Percentiles rank a stretch among this genome's conserved stretches.
These are phyloP conservation scores for Spodoptera litura DNA, from an alignment of 1,140 invertebrate species.

Conservation along the genomic window DNA sequence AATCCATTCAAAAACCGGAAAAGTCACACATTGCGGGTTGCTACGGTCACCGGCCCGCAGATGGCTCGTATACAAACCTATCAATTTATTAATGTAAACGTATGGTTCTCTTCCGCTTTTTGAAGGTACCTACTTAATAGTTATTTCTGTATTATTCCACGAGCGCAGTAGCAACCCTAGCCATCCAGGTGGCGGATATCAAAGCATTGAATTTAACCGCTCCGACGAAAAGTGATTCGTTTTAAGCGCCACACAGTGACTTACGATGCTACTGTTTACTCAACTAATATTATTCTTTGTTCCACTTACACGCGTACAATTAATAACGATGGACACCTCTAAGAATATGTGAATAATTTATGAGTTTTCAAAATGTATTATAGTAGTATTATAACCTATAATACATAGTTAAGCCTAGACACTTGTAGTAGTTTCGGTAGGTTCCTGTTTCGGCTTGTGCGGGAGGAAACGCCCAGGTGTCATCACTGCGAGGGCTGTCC, in stretches of 20 bases:
- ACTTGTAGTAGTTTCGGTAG: too few relatives aligned
- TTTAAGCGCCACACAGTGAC: slow-evolving; percentile 80
- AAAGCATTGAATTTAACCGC: slow-evolving; percentile 75
- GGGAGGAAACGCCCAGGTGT: too few relatives aligned
- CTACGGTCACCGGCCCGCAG: too few relatives aligned
- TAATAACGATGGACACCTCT: slow-evolving; percentile 26
- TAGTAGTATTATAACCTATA: too few relatives aligned
- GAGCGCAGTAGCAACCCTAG: slow-evolving; percentile 66
- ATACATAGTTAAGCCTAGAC: too few relatives aligned
- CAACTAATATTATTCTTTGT: slow-evolving; percentile 82
- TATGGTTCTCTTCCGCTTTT: too few relatives aligned
- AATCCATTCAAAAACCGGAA: too few relatives aligned
- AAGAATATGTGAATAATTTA: slow-evolving; percentile 15
- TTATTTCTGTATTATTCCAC: not conserved
- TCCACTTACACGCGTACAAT: slow-evolving; percentile 67
- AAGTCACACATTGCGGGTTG: too few relatives aligned
- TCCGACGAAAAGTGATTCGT: slow-evolving; percentile 75
- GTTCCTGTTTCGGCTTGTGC: too few relatives aligned
- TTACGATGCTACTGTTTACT: slow-evolving; percentile 78
- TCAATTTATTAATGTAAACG: too few relatives aligned
- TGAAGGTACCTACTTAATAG: not conserved
- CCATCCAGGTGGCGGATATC: slow-evolving; percentile 77
- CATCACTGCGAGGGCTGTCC: too few relatives aligned
- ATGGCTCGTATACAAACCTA: too few relatives aligned
- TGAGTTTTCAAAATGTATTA: not conserved